Evolutionary conservation across 2,888 invertebrate genomes (phyloP).

Genomic region (Coremacera marginata): DNA sequence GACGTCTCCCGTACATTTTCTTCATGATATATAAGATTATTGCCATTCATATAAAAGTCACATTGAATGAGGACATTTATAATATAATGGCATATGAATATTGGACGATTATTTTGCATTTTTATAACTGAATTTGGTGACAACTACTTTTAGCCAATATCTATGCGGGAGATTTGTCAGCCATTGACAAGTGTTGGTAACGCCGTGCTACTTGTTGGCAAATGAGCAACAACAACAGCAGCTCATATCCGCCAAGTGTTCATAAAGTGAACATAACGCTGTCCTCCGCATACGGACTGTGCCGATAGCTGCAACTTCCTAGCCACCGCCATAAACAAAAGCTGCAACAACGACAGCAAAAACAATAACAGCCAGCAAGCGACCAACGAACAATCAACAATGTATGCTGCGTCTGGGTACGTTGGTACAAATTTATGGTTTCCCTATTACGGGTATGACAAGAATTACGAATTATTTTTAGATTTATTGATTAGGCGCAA

Average conservation of each 20-base stretch:
- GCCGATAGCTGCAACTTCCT: background rate
- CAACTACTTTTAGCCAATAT: background rate
- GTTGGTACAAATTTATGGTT: conserved; percentile 62
- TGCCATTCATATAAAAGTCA: too few relatives aligned
- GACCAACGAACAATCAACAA: conserved; percentile 17
- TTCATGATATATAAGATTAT: too few relatives aligned
- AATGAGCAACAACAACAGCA: background rate
- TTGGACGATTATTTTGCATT: background rate
- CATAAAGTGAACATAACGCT: background rate
- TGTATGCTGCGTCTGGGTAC: background rate
- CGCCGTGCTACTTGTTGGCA: conserved; percentile 15
- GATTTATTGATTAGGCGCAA: conserved; percentile 58
- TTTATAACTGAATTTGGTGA: background rate
- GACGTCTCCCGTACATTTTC: too few relatives aligned
- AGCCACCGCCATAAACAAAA: conserved; percentile 36
- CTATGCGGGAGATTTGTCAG: conserved; percentile 47
- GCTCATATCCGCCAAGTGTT: conserved; percentile 31
- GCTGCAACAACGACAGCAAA: background rate
- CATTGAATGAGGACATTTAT: too few relatives aligned
- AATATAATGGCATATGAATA: too few relatives aligned
- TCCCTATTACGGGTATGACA: conserved; percentile 68
- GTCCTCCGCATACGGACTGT: background rate
- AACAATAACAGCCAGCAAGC: conserved; percentile 50
- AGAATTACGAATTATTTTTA: conserved; percentile 65
- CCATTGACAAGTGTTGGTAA: conserved; percentile 49